A percentile compares a stretch with the other conserved stretches of the same genome.
phyloP scores from a whole-genome alignment of 2,113 vertebrate genomes.

The Syngnathus scovelli region DNA sequence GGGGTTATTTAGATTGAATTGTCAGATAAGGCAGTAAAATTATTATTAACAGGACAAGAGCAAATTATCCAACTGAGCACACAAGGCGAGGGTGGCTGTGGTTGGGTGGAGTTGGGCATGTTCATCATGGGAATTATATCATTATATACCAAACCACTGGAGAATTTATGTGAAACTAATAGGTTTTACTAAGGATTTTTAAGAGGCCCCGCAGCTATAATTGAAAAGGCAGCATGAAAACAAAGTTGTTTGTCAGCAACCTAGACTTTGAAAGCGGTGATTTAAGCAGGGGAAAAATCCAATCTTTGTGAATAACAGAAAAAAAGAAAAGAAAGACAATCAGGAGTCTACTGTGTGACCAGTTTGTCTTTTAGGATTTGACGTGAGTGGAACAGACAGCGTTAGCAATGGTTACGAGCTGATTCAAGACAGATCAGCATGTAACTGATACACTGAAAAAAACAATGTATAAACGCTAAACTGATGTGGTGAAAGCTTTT shows the following conservation, averaged over 20 bases:
- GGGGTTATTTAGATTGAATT: constrained; percentile 49
- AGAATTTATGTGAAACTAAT: constrained; percentile 57
- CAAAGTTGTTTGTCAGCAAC: constrained; percentile 17
- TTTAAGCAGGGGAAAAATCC: constrained; percentile 8
- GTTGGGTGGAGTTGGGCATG: constrained; percentile 13
- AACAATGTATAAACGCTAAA: constrained; percentile 16
- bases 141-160: constrained; percentile 45
- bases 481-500: constrained; percentile 25
- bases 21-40: constrained; percentile 52
- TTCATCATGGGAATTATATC: constrained; percentile 34
- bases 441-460: constrained; percentile 17
- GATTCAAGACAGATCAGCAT: constrained; percentile 32
- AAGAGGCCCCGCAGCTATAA: constrained; percentile 15
- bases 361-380: constrained; percentile 11
- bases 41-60: constrained; percentile 47
- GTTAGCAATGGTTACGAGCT: constrained; percentile 36
- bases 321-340: constrained; percentile 20
- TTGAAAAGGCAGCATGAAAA: constrained; percentile 15
- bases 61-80: constrained; percentile 57
- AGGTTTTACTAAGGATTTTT: constrained; percentile 38
- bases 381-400: constrained; percentile 23
- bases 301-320: constrained; percentile 14
- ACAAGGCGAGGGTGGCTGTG: constrained; percentile 16
- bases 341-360: constrained; percentile 21
- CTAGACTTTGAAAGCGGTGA: constrained; percentile 19